Evolutionary conservation across 2,113 vertebrate species (phyloP).

Genomic region (Archilochus colubris): DNA sequence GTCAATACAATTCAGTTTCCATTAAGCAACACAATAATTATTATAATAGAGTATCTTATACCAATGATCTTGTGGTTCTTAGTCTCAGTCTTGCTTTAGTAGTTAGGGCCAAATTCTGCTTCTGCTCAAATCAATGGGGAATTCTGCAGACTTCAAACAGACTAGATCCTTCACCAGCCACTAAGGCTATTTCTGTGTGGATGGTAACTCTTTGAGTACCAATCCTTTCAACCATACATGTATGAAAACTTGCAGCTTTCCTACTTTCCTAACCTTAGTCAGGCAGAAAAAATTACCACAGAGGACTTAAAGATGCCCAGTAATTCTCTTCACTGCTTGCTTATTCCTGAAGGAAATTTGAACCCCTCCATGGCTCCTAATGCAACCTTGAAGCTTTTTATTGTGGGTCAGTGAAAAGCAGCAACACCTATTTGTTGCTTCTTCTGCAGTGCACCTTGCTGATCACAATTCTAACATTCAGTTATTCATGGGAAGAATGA

Average conservation of each 20-base stretch:
- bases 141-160: slow-evolving; percentile 3
- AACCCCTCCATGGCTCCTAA: neutral
- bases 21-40: slow-evolving; percentile 58
- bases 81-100: slow-evolving; percentile 25
- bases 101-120: neutral
- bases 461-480: neutral
- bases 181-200: neutral
- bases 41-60: slow-evolving; percentile 34
- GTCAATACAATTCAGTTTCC: slow-evolving; percentile 4
- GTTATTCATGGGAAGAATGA: neutral
- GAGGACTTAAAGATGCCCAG: neutral
- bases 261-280: neutral
- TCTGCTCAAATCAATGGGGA: neutral
- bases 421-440: neutral
- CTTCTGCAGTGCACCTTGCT: neutral
- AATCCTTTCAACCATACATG: neutral
- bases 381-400: neutral
- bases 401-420: neutral
- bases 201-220: neutral
- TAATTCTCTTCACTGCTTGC: neutral
- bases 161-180: neutral
- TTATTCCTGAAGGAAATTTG: neutral
- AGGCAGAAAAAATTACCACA: neutral
- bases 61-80: slow-evolving; percentile 47
- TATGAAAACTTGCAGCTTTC: neutral